Conservation (phyloP, 2,888 invertebrate genomes). For the Gryllus longicercus region DNA sequence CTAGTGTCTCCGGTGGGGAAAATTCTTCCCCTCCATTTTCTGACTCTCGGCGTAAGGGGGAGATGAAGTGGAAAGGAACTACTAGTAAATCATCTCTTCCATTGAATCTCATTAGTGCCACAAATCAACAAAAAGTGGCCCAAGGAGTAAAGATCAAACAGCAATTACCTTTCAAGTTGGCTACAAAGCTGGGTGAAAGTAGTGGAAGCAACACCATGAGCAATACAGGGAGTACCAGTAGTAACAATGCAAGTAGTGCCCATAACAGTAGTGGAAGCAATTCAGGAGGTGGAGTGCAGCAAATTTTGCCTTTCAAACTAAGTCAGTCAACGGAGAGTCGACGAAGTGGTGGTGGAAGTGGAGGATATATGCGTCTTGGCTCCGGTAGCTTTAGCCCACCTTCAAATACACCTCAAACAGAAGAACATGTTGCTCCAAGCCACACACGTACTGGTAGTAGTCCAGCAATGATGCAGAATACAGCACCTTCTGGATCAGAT, state of each 20-base stretch:
- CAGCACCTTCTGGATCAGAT: conserved; percentile 49
- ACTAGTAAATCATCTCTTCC: conserved; percentile 56
- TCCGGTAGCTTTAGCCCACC: conserved; percentile 50
- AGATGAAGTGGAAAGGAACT: conserved; percentile 32
- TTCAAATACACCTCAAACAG: conserved; percentile 27
- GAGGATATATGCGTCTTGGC: conserved; percentile 52
- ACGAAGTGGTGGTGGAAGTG: conserved; percentile 23
- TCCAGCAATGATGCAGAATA: conserved; percentile 65
- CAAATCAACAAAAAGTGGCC: conserved; percentile 71
- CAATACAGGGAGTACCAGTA: conserved; percentile 24
- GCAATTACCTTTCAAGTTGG: conserved; percentile 84
- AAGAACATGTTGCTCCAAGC: conserved; percentile 48
- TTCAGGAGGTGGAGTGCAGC: conserved; percentile 47
- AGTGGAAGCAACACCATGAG: not conserved
- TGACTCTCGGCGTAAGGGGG: conserved; percentile 32
- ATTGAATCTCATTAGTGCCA: conserved; percentile 70
- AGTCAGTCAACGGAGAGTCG: conserved; percentile 45
- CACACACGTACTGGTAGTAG: conserved; percentile 83
- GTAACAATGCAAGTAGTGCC: conserved; percentile 30
- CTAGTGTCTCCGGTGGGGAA: conserved; percentile 24
- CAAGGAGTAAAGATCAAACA: conserved; percentile 61
- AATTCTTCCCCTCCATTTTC: conserved; percentile 31
- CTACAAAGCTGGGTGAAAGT: conserved; percentile 49
- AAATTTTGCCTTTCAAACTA: conserved; percentile 62
- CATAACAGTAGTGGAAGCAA: not conserved